A percentile compares a stretch with the other conserved stretches of the same genome.
Evolutionary conservation across 2,113 vertebrate species (phyloP).

Genomic region (Hypocryptadius cinnamomeus): DNA sequence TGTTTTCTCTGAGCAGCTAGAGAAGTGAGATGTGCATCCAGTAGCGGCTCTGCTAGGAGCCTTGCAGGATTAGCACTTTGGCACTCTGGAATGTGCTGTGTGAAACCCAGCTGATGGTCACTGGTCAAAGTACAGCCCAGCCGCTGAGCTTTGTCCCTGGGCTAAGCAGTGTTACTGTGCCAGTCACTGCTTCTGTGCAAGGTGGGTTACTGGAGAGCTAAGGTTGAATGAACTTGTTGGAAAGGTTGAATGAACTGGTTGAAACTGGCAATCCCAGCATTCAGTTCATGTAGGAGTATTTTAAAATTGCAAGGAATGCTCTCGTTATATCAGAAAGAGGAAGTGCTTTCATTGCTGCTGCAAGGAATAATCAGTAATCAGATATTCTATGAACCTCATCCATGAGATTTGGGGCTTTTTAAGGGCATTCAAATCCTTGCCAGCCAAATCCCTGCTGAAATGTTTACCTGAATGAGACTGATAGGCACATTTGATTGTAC

Average conservation of each 20-base stretch:
- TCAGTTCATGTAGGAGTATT: background rate
- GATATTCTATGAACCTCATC: background rate
- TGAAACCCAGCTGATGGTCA: background rate
- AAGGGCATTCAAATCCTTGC: background rate
- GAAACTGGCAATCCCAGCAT: background rate
- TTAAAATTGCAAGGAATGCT: background rate
- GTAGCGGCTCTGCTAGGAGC: background rate
- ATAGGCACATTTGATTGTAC: background rate
- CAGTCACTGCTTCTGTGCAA: background rate
- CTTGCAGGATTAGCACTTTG: background rate
- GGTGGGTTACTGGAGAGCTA: background rate
- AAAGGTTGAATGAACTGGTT: background rate
- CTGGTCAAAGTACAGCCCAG: background rate
- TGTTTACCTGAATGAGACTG: background rate
- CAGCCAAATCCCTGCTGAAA: background rate
- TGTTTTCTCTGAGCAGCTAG: slow-evolving; percentile 16
- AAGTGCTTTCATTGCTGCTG: background rate
- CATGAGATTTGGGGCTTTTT: background rate
- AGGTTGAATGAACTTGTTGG: background rate
- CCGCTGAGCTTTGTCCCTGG: background rate
- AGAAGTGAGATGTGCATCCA: slow-evolving; percentile 9
- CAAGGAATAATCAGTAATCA: background rate
- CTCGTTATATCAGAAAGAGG: background rate
- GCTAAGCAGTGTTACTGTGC: background rate
- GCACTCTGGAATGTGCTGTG: background rate